Percentiles rank a stretch among this genome's conserved stretches.
Conservation (phyloP, 2,113 vertebrate species). For the Eleginops maclovinus region DNA sequence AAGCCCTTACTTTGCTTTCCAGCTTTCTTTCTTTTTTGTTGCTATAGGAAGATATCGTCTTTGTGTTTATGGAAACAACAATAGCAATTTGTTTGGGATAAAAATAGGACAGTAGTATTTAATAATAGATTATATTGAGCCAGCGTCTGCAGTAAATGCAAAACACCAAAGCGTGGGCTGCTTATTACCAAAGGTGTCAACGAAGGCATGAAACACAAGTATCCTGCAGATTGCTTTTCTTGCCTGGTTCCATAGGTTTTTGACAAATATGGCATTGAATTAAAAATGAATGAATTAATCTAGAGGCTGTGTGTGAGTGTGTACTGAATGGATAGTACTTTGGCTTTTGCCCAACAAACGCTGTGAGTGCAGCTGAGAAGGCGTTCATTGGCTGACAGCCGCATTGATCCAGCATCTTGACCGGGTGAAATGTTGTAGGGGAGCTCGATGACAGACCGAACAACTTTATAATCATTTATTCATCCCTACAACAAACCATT, state of each 20-base stretch:
- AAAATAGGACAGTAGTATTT: slow-evolving; percentile 35
- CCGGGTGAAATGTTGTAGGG: slow-evolving; percentile 19
- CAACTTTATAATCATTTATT: slow-evolving; percentile 51
- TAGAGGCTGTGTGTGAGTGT: background rate
- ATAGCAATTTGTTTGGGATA: slow-evolving; percentile 36
- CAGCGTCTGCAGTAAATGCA: slow-evolving; percentile 3
- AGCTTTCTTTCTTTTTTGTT: background rate
- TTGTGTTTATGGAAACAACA: slow-evolving; percentile 26
- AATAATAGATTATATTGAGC: slow-evolving; percentile 44
- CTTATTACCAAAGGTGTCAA: slow-evolving; percentile 21
- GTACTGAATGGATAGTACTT: background rate
- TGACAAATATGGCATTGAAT: slow-evolving; percentile 29
- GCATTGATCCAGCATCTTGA: slow-evolving; percentile 31
- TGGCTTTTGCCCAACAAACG: slow-evolving; percentile 31
- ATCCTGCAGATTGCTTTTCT: background rate
- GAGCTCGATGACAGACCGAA: slow-evolving; percentile 28
- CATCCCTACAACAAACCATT: slow-evolving; percentile 21
- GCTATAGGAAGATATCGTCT: background rate
- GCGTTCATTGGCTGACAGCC: slow-evolving; percentile 25
- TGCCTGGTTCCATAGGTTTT: background rate
- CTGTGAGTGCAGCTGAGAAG: slow-evolving; percentile 23
- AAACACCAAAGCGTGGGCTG: slow-evolving; percentile 6
- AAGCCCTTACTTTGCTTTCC: background rate
- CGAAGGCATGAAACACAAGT: slow-evolving; percentile 17
- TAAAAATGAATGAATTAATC: slow-evolving; percentile 42